Base-by-base conservation (phyloP, 64 coral and sea anemone genomes). In the Trachythela sp. region DNA sequence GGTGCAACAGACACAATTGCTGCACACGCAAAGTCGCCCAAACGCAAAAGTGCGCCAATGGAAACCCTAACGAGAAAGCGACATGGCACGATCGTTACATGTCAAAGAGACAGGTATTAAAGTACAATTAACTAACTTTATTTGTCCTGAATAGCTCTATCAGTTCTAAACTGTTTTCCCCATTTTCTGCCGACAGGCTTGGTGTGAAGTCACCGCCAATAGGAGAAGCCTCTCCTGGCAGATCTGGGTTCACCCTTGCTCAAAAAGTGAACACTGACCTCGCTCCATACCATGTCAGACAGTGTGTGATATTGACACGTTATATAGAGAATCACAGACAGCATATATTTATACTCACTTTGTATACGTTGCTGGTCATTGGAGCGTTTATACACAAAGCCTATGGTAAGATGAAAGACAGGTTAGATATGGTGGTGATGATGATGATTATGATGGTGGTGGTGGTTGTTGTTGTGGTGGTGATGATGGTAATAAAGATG, bases 361-460 rank as follows among this genome's bases (percentile, higher is more conserved):
- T 80, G 8, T 80, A 38, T 9, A 80, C 75, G 75, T 64, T 64
- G 26, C 34, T 80, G 75, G 75, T 80, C 75, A 80, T 80, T 13
- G 32, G 32, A 80, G 75, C 33, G 9, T 80, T 80, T 8, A 37
- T 37, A 29, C 33, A 39, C 20, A 80, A 35, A 36, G 38, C 75
- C 0, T 39, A 80, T 80, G 33, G 75, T 80, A 39, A 80, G 75
- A 45, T 45, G 42, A 37, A 37, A 37, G 13, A 37, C 13, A 35
- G 13, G 13, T 72, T 72, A 0, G 29, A 24, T 72, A 35, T 22
- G 13, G 26, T 72, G 13, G 15, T 22, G 24, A 35, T 22, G 13
- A 35, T 70, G 13, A 9, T 72, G n/a, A n/a, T n/a, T n/a, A n/a
- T n/a, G n/a, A n/a, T 11, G 42, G 4, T 45, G 11, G 4, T 45